A percentile compares a stretch with the other conserved stretches of the same genome.
phyloP scores from a whole-genome alignment of 1,140 invertebrate species.

The Zophobas morio region DNA sequence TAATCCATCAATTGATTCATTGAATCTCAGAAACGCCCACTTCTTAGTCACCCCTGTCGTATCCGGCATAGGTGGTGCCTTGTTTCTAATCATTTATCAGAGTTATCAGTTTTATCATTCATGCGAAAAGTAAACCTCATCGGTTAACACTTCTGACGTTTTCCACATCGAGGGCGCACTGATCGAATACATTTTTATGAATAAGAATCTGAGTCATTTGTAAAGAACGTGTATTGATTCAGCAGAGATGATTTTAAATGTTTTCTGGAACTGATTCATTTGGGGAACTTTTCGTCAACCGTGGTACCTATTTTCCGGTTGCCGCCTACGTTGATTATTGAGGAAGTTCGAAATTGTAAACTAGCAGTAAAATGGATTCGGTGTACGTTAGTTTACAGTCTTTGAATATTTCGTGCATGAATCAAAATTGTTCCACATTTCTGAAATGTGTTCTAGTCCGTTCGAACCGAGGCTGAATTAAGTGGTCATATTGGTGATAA shows the following conservation, averaged over 20 bases:
- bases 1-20: conserved; percentile 8
- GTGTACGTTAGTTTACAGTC: conserved; percentile 4
- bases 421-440: too few relatives aligned
- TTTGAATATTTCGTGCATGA: too few relatives aligned
- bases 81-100: too few relatives aligned
- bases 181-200: too few relatives aligned
- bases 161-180: too few relatives aligned
- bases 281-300: neutral
- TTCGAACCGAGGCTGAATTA: too few relatives aligned
- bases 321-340: neutral
- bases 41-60: conserved; percentile 1
- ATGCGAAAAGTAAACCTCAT: too few relatives aligned
- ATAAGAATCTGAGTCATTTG: neutral
- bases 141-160: too few relatives aligned
- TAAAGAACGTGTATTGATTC: neutral
- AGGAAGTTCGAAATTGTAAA: conserved; percentile 9
- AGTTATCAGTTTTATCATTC: too few relatives aligned
- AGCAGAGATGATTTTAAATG: neutral
- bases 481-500: too few relatives aligned
- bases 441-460: too few relatives aligned
- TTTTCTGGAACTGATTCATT: neutral
- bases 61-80: neutral
- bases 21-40: neutral
- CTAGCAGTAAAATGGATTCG: neutral
- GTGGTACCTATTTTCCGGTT: neutral